phyloP scores from a whole-genome alignment of 2,888 invertebrate genomes.

The Dolichopus griseipennis region DNA sequence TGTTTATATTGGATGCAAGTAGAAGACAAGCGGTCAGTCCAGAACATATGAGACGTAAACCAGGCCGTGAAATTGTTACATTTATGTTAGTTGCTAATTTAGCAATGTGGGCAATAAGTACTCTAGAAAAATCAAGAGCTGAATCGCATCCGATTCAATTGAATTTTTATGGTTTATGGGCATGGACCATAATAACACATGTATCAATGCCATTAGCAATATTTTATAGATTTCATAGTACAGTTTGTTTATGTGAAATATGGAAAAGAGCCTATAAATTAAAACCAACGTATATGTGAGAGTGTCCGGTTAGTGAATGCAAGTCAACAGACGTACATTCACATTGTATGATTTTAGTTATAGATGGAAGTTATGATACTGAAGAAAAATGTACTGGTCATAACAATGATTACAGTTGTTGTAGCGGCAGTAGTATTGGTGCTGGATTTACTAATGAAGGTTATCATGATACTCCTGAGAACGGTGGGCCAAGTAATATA shows the following conservation, averaged over 20 bases:
- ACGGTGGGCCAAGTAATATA: slow-evolving; percentile 4
- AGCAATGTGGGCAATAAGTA: slow-evolving; percentile 92
- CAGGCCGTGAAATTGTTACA: slow-evolving; percentile 87
- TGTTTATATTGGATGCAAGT: slow-evolving; percentile 85
- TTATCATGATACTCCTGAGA: background rate
- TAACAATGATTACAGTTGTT: background rate
- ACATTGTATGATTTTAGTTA: slow-evolving; percentile 7
- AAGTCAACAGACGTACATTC: background rate
- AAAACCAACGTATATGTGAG: slow-evolving; percentile 76
- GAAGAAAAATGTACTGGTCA: slow-evolving; percentile 1
- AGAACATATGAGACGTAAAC: slow-evolving; percentile 76
- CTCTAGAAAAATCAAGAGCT: slow-evolving; percentile 80
- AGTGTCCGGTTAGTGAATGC: slow-evolving; percentile 33
- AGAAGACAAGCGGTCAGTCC: slow-evolving; percentile 71
- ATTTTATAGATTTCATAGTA: slow-evolving; percentile 90
- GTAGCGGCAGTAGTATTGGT: background rate
- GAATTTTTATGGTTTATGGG: slow-evolving; percentile 87
- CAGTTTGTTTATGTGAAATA: slow-evolving; percentile 90
- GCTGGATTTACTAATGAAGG: slow-evolving; percentile 1
- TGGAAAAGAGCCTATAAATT: slow-evolving; percentile 95
- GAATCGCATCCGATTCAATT: slow-evolving; percentile 87
- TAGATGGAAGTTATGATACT: background rate
- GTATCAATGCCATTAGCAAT: slow-evolving; percentile 89
- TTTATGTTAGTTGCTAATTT: slow-evolving; percentile 82
- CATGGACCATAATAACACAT: slow-evolving; percentile 92